Conservation (phyloP, 2,888 invertebrate genomes). For the Lithophane semibrunnea region DNA sequence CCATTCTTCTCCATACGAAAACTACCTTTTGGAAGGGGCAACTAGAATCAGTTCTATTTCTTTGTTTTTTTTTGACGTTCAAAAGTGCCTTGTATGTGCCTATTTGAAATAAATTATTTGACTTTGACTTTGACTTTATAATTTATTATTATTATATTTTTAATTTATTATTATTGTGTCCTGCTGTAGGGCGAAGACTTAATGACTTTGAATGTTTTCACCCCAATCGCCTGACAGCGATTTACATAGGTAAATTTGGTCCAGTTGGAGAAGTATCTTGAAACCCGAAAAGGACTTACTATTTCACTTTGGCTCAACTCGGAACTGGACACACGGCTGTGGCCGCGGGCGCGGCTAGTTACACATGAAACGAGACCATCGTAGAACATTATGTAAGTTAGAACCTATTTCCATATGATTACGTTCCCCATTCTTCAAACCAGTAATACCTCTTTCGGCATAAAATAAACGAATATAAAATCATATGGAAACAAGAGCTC, state of each 20-base stretch:
- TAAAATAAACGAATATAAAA: constrained; percentile 53
- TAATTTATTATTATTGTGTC: background rate
- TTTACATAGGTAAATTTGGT: background rate
- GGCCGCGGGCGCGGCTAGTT: background rate
- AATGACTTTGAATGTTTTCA: no score
- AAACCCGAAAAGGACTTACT: background rate
- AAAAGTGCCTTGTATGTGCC: no score
- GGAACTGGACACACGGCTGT: background rate
- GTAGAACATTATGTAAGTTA: background rate
- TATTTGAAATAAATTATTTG: no score
- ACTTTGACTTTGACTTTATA: no score
- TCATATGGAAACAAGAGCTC: constrained; percentile 49
- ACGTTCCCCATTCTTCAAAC: constrained; percentile 36
- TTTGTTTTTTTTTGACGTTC: no score
- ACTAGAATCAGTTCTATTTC: no score
- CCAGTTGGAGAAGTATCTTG: background rate
- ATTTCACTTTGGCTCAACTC: background rate
- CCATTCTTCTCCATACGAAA: no score
- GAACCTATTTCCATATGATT: constrained; percentile 33
- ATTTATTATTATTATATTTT: constrained; percentile 4
- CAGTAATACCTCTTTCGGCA: constrained; percentile 41
- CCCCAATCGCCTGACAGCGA: background rate
- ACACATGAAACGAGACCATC: constrained; percentile 4
- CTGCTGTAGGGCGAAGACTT: background rate
- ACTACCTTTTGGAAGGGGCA: no score